Conservation (phyloP, 2,797 vertebrate species). For the Coregonus ussuriensis region DNA sequence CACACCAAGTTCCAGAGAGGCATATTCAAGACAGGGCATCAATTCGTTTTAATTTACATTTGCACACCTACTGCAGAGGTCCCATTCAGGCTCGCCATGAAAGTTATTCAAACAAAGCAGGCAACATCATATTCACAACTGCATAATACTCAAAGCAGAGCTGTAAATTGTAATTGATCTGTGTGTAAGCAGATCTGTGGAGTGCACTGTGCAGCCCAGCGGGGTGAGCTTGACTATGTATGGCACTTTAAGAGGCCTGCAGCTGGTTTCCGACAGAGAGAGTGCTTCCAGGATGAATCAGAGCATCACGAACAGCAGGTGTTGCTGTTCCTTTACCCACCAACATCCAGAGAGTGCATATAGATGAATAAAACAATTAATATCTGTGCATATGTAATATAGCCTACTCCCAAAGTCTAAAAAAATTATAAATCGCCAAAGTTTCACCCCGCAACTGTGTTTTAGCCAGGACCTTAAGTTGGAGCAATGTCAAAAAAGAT, state of each 20-base stretch:
- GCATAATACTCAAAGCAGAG: neutral
- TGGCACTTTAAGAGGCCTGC: neutral
- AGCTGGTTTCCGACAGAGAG: conserved; percentile 7
- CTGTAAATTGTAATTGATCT: conserved; percentile 44
- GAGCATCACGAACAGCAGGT: too few species aligned
- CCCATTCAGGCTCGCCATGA: neutral
- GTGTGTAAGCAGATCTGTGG: conserved; percentile 36
- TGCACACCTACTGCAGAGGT: too few species aligned
- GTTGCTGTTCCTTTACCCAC: neutral
- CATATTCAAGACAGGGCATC: too few species aligned
- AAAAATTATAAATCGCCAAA: too few species aligned
- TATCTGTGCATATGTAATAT: too few species aligned
- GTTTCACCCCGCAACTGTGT: too few species aligned
- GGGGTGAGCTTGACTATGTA: conserved; percentile 11
- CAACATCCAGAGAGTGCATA: neutral
- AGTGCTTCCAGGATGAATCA: neutral
- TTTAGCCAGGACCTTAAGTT: too few species aligned
- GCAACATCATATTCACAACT: neutral
- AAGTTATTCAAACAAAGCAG: neutral
- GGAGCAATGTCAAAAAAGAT: neutral
- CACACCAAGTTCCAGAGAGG: neutral
- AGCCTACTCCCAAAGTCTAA: too few species aligned
- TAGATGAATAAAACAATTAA: too few species aligned
- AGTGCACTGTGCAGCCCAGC: conserved; percentile 29
- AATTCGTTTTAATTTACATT: too few species aligned